phyloP scores from a whole-genome alignment of 1,140 invertebrate genomes.

The Heliconius congener region DNA sequence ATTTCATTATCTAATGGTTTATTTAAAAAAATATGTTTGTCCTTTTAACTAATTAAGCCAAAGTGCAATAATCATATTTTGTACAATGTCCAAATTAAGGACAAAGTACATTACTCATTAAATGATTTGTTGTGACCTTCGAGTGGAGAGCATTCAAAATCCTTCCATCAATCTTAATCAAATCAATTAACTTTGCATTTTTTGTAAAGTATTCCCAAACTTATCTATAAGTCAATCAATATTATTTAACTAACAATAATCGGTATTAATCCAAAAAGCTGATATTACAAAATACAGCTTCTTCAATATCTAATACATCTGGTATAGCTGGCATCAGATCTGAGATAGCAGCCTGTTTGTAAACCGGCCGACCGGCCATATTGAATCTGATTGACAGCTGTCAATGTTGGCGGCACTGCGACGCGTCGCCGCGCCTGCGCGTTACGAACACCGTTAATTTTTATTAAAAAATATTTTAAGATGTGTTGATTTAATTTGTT shows the following conservation, averaged over 20 bases:
- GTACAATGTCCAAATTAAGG: background rate
- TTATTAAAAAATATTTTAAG: constrained; percentile 16
- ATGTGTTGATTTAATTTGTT: constrained; percentile 13
- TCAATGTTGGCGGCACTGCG: constrained; percentile 78
- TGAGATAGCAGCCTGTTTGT: constrained; percentile 65
- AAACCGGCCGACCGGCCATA: constrained; percentile 73
- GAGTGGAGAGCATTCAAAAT: background rate
- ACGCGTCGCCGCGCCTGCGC: constrained; percentile 72
- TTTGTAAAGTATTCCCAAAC: background rate
- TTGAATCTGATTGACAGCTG: constrained; percentile 80
- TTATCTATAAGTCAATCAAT: background rate
- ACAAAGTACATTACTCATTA: background rate
- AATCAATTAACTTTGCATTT: background rate
- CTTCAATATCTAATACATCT: constrained; percentile 68
- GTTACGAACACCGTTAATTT: constrained; percentile 48
- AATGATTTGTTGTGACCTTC: background rate
- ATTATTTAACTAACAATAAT: constrained; percentile 11
- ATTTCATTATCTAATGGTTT: no score
- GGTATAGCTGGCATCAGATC: constrained; percentile 64
- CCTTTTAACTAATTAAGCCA: background rate
- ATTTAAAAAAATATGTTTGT: no score
- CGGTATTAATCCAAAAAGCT: constrained; percentile 35
- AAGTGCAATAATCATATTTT: background rate
- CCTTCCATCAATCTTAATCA: background rate
- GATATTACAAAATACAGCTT: constrained; percentile 46